Conservation (phyloP, 1,140 invertebrate genomes). For the Brachystomella parvula region DNA sequence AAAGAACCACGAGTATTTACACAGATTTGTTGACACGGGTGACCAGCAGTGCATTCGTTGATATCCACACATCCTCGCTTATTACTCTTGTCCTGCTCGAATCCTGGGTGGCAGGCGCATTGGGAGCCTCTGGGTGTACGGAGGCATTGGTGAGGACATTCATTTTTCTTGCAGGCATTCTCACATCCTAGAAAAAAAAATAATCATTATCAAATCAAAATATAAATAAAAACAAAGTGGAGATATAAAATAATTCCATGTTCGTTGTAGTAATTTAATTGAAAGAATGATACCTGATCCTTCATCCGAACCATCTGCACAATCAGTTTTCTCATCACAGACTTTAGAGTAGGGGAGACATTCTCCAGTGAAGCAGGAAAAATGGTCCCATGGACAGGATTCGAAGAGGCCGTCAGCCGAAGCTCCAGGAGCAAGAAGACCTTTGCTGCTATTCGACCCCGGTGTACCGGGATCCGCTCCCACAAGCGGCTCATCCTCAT, state of each 20-base stretch:
- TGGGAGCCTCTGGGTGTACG: constrained; percentile 35
- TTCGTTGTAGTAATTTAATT: no score
- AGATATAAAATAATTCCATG: no score
- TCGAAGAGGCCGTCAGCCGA: neutral
- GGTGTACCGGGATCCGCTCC: neutral
- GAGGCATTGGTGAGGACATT: constrained; percentile 14
- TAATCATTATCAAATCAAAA: neutral
- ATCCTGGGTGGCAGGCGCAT: constrained; percentile 46
- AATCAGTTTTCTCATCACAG: constrained; percentile 54
- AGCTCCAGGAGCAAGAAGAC: neutral
- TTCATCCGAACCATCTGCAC: constrained; percentile 62
- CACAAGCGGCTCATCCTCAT: neutral
- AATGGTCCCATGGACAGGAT: constrained; percentile 9
- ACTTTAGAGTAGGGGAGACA: constrained; percentile 55
- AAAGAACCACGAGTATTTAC: no score
- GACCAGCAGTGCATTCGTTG: constrained; percentile 56
- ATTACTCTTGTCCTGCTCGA: constrained; percentile 26
- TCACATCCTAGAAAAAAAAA: constrained; percentile 15
- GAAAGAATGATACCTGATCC: constrained; percentile 28
- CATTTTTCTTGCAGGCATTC: constrained; percentile 3
- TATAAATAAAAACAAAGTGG: neutral
- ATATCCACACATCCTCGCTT: constrained; percentile 69
- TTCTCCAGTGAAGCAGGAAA: constrained; percentile 23
- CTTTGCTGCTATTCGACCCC: neutral
- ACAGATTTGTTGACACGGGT: no score